These are phyloP conservation scores for Luidia sarsii DNA, from an alignment of 53 echinoderm and acorn worm genomes.

Conservation along the genomic window DNA sequence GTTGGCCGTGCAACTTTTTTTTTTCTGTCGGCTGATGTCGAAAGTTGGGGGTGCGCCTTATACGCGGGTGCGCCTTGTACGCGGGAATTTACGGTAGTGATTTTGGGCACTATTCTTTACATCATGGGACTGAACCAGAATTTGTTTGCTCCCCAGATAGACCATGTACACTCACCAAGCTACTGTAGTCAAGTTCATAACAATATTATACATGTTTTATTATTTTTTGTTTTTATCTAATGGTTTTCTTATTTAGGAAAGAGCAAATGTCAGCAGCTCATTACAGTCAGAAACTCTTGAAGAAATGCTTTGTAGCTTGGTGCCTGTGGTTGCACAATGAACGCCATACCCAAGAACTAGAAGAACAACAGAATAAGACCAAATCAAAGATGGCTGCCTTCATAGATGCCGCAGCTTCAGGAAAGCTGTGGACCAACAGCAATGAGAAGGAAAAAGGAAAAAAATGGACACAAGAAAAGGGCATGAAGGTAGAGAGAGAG, in stretches of 20 bases:
- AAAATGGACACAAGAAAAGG: too few relatives aligned
- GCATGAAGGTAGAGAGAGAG: neutral
- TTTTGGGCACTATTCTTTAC: too few relatives aligned
- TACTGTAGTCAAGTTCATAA: too few relatives aligned
- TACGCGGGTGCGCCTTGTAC: too few relatives aligned
- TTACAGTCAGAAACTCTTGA: slow-evolving; percentile 59
- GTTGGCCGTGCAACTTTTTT: too few relatives aligned
- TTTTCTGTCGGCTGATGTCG: too few relatives aligned
- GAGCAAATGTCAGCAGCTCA: slow-evolving; percentile 64
- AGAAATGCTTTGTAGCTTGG: slow-evolving; percentile 77
- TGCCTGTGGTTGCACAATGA: slow-evolving; percentile 55
- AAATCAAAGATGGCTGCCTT: slow-evolving; percentile 93
- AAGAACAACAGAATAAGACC: slow-evolving; percentile 60
- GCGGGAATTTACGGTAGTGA: too few relatives aligned
- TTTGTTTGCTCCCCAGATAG: too few relatives aligned
- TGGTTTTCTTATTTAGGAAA: slow-evolving; percentile 52
- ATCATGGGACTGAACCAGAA: too few relatives aligned
- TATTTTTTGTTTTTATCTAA: neutral
- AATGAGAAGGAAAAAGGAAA: slow-evolving; percentile 61
- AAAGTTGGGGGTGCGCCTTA: too few relatives aligned
- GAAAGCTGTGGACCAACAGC: slow-evolving; percentile 89
- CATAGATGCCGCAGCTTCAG: slow-evolving; percentile 95
- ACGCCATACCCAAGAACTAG: slow-evolving; percentile 42
- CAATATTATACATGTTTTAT: too few relatives aligned
- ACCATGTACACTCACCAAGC: too few relatives aligned